A percentile compares a stretch with the other conserved stretches of the same genome.
Evolutionary conservation across 2,888 invertebrate genomes (phyloP).

Genomic region (Congeria kusceri): DNA sequence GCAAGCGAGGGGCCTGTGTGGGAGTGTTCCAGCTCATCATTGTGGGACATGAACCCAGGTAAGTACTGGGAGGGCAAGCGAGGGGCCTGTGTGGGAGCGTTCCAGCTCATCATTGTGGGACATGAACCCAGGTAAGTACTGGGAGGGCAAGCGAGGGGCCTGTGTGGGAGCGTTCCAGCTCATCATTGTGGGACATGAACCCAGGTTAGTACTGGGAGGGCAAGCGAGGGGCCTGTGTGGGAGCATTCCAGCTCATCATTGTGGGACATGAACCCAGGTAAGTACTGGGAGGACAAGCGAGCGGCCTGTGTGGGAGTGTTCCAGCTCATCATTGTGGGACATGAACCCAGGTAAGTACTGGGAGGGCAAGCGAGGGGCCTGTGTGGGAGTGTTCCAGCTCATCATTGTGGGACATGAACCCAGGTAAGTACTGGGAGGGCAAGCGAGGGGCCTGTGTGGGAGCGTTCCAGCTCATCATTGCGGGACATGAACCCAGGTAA

Average conservation of each 20-base stretch:
- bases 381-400: slow-evolving; percentile 96
- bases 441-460: slow-evolving; percentile 98
- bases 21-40: too few species aligned
- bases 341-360: slow-evolving; percentile 98
- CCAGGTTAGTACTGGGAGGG: slow-evolving; percentile 98
- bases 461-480: slow-evolving; percentile 94
- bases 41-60: too few species aligned
- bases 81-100: too few species aligned
- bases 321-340: slow-evolving; percentile 94
- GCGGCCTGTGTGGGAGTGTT: slow-evolving; percentile 98
- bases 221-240: slow-evolving; percentile 97
- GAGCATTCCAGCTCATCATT: slow-evolving; percentile 94
- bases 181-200: too few species aligned
- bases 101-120: too few species aligned
- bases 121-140: too few species aligned
- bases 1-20: too few species aligned
- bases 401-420: slow-evolving; percentile 95
- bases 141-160: too few species aligned
- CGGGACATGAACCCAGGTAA: slow-evolving; percentile 97
- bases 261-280: slow-evolving; percentile 97
- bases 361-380: slow-evolving; percentile 98
- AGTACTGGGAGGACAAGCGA: slow-evolving; percentile 98
- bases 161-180: too few species aligned
- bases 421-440: slow-evolving; percentile 99
- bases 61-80: too few species aligned